A percentile compares a stretch with the other conserved stretches of the same genome.
Conservation (phyloP, 1,140 invertebrate species). For the Mamestra configurata region DNA sequence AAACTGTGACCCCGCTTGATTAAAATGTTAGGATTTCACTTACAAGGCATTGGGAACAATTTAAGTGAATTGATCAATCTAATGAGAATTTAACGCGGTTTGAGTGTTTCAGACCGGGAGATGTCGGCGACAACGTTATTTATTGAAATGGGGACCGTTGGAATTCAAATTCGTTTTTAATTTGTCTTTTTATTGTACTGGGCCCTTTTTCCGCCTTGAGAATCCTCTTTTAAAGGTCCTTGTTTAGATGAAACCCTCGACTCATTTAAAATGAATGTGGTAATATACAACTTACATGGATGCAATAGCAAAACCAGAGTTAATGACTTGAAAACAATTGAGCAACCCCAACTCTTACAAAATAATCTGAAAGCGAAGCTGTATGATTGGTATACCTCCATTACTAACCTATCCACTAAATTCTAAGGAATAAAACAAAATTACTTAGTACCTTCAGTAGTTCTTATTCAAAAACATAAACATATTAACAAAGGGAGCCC, state of each 20-base stretch:
- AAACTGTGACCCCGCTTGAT: constrained; percentile 59
- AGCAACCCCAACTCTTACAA: not conserved
- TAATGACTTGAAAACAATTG: not conserved
- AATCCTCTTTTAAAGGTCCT: not conserved
- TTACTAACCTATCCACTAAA: too few relatives aligned
- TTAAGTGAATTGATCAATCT: constrained; percentile 59
- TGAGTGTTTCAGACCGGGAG: constrained; percentile 26
- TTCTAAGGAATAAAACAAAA: too few relatives aligned
- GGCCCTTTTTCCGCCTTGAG: not conserved
- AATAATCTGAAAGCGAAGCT: not conserved
- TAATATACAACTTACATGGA: too few relatives aligned
- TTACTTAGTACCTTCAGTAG: too few relatives aligned
- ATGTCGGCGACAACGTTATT: constrained; percentile 34
- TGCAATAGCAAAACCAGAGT: too few relatives aligned
- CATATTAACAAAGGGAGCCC: not conserved
- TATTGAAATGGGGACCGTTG: constrained; percentile 17
- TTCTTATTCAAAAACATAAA: too few relatives aligned
- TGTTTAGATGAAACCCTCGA: not conserved
- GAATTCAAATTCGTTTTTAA: constrained; percentile 33
- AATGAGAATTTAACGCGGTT: constrained; percentile 56
- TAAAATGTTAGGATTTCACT: constrained; percentile 64
- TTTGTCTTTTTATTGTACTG: constrained; percentile 8
- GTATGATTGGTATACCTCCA: too few relatives aligned
- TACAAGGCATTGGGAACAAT: constrained; percentile 57
- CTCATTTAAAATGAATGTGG: too few relatives aligned